Percentiles rank a stretch among this genome's conserved stretches.
Conservation (phyloP, 2,888 invertebrate species). For the Amphipoea lucens region DNA sequence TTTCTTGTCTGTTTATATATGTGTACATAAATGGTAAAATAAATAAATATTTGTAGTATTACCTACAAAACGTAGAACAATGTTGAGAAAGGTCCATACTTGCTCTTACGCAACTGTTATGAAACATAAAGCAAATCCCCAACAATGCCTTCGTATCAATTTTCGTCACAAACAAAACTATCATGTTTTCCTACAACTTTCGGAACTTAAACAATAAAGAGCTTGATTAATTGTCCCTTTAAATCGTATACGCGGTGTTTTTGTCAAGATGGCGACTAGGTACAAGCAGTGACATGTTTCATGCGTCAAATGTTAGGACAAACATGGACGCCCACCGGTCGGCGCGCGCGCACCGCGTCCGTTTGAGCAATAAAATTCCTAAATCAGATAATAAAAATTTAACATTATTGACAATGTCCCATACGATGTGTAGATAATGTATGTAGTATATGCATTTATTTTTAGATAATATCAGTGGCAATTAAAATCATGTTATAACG, state of each 20-base stretch:
- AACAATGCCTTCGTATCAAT: slow-evolving; percentile 57
- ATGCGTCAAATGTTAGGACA: slow-evolving; percentile 67
- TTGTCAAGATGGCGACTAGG: slow-evolving; percentile 57
- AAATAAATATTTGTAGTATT: too few relatives aligned
- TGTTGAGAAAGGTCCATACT: slow-evolving; percentile 25
- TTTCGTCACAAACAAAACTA: slow-evolving; percentile 59
- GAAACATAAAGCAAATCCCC: slow-evolving; percentile 52
- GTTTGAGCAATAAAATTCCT: slow-evolving; percentile 80
- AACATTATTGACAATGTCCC: slow-evolving; percentile 81
- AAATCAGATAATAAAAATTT: slow-evolving; percentile 82
- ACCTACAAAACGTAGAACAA: slow-evolving; percentile 39
- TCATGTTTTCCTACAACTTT: slow-evolving; percentile 59
- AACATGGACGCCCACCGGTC: slow-evolving; percentile 76
- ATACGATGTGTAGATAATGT: slow-evolving; percentile 68
- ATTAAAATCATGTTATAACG: neutral
- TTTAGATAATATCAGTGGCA: neutral
- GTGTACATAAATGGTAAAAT: too few relatives aligned
- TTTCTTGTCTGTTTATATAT: too few relatives aligned
- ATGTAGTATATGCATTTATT: slow-evolving; percentile 60
- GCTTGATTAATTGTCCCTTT: slow-evolving; percentile 77
- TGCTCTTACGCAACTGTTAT: slow-evolving; percentile 47
- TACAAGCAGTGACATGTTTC: slow-evolving; percentile 65
- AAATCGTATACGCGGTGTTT: slow-evolving; percentile 67
- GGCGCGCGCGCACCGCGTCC: slow-evolving; percentile 58
- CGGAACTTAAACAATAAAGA: slow-evolving; percentile 73